phyloP scores from a whole-genome alignment of 2,797 vertebrate species.

The Mormyrops attenuatus region DNA sequence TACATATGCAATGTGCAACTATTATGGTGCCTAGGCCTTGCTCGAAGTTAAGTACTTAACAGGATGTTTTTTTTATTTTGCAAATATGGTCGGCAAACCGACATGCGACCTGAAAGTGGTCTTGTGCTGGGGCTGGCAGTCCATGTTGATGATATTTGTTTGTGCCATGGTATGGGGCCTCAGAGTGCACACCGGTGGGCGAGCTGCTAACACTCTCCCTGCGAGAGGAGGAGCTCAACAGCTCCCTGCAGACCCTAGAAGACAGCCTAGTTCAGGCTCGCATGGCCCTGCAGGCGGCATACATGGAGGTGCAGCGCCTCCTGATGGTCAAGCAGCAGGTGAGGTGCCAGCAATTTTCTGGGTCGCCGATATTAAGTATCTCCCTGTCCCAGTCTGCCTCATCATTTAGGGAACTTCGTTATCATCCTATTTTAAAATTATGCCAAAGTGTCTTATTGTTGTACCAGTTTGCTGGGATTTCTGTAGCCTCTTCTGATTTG shows the following conservation, averaged over 20 bases:
- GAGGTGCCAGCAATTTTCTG: background rate
- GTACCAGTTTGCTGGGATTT: background rate
- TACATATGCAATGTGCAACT: background rate
- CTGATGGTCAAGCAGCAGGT: conserved; percentile 89
- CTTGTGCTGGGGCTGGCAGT: background rate
- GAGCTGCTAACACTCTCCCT: conserved; percentile 84
- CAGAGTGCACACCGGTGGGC: conserved; percentile 85
- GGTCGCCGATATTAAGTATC: background rate
- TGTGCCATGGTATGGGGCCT: background rate
- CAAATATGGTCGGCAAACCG: background rate
- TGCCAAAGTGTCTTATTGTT: background rate
- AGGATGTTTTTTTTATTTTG: background rate
- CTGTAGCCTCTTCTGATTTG: background rate
- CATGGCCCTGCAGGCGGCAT: conserved; percentile 79
- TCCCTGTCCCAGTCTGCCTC: background rate
- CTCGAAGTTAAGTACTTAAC: background rate
- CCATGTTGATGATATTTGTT: background rate
- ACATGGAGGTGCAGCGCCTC: conserved; percentile 85
- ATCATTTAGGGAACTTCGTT: background rate
- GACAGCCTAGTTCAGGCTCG: conserved; percentile 78
- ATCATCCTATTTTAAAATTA: background rate
- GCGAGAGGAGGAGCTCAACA: conserved; percentile 85
- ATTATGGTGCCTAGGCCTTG: background rate
- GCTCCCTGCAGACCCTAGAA: conserved; percentile 77
- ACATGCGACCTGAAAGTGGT: background rate